Base-by-base conservation (phyloP, 2,888 invertebrate genomes). In the Dasysyrphus albostriatus region DNA sequence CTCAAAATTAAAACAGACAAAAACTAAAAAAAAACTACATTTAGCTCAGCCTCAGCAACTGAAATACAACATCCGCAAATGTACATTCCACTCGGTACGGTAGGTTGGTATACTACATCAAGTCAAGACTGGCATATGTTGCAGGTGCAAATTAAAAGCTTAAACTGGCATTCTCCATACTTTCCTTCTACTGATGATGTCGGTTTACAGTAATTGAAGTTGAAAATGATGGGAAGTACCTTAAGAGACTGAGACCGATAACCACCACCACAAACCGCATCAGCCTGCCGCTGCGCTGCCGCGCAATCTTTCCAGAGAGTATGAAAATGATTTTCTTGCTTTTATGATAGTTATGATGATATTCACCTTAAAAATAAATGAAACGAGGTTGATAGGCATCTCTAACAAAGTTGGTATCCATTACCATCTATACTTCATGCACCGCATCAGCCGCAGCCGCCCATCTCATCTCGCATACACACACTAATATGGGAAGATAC, bases 331-430 rank as follows among this genome's bases (percentile, higher is more conserved):
- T 73, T 24, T 24, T 73, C 78, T 37, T 32, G 44, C 67, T 78
- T 67, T 49, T 83, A 78, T 61, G 79, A 78, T 83, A 70, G 83
- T 79, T 84, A 84, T 84, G 80, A 84, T 80, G 80, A 84, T 84
- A 80, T 84, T 84, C 80, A 75, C 67, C 72, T 82, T 69, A 42
- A 78, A 78, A 69, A 69, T 56, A 83, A 67, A 83, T 74, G 74
- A 63, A 79, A 83, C 42, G 42, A 75, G 67, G 37, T 58, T 72
- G 83, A 84, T 84, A 84, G 49, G 74, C 69, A 84, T 83, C 83
- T 75, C 83, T 73, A 80, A 75, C 79, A 75, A 65, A 80, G 80
- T 80, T 84, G 70, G 75, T 80, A 75, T 84, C 80, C 83, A 80
- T 84, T 77, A 80, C 79, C 42, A 49, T 49, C 67, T 65, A 1